phyloP scores from a whole-genome alignment of 2,113 vertebrate genomes.

The Melanerpes aurifrons region DNA sequence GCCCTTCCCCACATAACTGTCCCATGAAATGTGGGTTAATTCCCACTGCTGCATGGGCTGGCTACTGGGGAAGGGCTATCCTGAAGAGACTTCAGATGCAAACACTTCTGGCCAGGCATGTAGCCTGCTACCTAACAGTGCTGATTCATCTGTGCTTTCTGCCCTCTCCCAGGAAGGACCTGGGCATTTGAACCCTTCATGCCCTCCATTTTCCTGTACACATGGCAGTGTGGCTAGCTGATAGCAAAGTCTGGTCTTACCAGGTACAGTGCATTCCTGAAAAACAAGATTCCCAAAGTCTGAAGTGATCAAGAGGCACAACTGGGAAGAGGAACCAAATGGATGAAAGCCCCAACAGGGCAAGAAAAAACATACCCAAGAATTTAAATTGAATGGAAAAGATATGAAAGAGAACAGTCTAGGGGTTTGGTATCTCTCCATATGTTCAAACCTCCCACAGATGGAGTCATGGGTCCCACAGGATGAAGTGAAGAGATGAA shows the following conservation, averaged over 20 bases:
- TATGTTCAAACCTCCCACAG: slow-evolving; percentile 41
- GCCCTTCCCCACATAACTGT: neutral
- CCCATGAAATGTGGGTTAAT: neutral
- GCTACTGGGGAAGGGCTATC: neutral
- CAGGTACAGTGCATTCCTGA: neutral
- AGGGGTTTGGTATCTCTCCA: slow-evolving; percentile 35
- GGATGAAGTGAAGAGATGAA: slow-evolving; percentile 56
- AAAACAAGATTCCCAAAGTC: neutral
- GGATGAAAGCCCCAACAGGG: neutral
- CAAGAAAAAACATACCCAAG: neutral
- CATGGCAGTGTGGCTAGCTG: rapidly evolving
- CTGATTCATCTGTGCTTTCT: neutral
- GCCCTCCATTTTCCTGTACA: neutral
- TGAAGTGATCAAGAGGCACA: neutral
- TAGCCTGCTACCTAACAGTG: neutral
- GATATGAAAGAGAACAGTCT: neutral
- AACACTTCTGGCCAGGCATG: neutral
- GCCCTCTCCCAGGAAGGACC: neutral
- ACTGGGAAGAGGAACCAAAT: neutral
- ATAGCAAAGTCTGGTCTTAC: neutral
- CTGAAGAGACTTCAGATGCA: neutral
- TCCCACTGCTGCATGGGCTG: neutral
- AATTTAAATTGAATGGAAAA: slow-evolving; percentile 1
- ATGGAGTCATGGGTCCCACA: slow-evolving; percentile 36
- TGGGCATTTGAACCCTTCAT: neutral